phyloP scores from a whole-genome alignment of 2,888 invertebrate species.

The Amphipoea oculea region DNA sequence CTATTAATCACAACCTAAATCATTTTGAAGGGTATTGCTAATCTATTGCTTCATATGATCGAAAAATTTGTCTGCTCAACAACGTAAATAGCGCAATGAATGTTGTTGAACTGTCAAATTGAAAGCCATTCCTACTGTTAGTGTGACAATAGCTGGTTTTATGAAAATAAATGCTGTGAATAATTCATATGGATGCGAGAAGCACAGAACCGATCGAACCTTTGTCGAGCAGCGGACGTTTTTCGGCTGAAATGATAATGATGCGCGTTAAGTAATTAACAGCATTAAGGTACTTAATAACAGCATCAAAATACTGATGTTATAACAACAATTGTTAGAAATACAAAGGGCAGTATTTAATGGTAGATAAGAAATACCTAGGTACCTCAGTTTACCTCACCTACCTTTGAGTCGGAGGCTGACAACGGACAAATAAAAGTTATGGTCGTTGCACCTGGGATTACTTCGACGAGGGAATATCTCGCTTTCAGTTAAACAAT shows the following conservation, averaged over 20 bases:
- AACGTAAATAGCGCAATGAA: too few relatives aligned
- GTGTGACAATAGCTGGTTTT: neutral
- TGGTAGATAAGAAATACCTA: neutral
- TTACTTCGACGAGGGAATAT: conserved; percentile 24
- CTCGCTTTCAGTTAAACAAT: conserved; percentile 33
- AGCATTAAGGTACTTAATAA: neutral
- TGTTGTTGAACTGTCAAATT: too few relatives aligned
- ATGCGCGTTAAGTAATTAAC: neutral
- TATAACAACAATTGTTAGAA: neutral
- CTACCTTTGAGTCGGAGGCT: neutral
- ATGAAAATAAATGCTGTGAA: neutral
- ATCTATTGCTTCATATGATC: too few relatives aligned
- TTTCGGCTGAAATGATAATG: neutral
- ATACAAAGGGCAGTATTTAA: neutral
- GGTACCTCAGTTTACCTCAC: neutral
- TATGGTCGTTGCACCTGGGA: too few relatives aligned
- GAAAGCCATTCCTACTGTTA: too few relatives aligned
- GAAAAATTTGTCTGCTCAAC: too few relatives aligned
- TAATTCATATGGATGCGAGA: neutral
- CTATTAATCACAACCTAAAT: too few relatives aligned
- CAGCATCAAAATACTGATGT: neutral
- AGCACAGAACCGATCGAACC: neutral
- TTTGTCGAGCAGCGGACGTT: neutral
- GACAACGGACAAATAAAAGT: neutral
- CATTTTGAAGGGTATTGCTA: too few relatives aligned